Conservation (phyloP, 2,113 vertebrate genomes). For the Empidonax alnorum region DNA sequence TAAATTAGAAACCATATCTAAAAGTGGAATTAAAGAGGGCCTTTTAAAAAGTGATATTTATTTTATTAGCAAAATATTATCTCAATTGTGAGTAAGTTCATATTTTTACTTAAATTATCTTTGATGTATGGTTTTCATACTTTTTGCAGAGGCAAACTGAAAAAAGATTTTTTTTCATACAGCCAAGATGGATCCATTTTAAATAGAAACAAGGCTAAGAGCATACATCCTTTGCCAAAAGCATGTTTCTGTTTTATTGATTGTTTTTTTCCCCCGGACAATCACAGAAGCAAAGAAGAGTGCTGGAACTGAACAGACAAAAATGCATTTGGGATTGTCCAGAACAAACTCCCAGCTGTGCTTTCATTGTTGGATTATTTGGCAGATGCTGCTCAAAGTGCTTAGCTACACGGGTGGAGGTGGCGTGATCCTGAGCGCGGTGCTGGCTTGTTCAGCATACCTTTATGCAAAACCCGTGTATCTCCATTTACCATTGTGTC, state of each 20-base stretch:
- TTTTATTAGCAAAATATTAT: not conserved
- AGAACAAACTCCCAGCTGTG: not conserved
- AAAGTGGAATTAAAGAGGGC: not conserved
- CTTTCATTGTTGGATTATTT: not conserved
- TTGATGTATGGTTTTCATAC: not conserved
- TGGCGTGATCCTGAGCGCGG: not conserved
- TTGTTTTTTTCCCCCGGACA: not conserved
- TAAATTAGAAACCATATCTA: not conserved
- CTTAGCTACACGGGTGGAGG: rapidly evolving
- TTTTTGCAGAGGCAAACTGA: not conserved
- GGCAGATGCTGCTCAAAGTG: not conserved
- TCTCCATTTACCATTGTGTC: not conserved
- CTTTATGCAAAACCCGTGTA: not conserved
- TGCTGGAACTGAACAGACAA: not conserved
- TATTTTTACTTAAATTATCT: not conserved
- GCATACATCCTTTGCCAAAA: not conserved
- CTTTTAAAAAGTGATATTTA: not conserved
- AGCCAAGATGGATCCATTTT: not conserved
- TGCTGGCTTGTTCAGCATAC: not conserved
- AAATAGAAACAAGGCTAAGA: not conserved
- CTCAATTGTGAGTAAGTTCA: not conserved
- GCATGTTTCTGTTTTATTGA: not conserved
- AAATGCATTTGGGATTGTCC: not conserved
- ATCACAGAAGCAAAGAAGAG: not conserved
- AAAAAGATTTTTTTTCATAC: not conserved